A percentile compares a stretch with the other conserved stretches of the same genome.
Conservation (phyloP, 2,888 invertebrate genomes). For the Chymomyza amoena region DNA sequence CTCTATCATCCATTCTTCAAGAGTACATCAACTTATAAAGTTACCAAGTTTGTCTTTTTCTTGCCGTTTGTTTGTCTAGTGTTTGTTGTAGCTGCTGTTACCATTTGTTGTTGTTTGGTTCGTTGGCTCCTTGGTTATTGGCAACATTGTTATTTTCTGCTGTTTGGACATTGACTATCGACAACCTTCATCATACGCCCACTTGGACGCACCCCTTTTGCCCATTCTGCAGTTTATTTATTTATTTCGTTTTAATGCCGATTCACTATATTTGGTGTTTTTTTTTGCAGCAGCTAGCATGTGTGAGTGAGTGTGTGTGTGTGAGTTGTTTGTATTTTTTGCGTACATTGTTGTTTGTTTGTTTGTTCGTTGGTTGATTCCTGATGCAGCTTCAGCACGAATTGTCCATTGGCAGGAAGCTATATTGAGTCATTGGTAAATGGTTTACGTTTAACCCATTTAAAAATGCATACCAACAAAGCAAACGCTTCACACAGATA, state of each 20-base stretch:
- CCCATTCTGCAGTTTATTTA: slow-evolving; percentile 59
- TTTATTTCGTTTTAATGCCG: slow-evolving; percentile 70
- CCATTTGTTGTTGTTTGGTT: not conserved
- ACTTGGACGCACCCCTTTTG: slow-evolving; percentile 38
- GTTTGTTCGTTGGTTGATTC: not conserved
- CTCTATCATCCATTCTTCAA: not conserved
- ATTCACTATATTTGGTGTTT: not conserved
- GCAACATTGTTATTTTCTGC: slow-evolving; percentile 73
- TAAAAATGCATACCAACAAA: slow-evolving; percentile 54
- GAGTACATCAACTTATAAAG: not conserved
- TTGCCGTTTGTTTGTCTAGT: not conserved
- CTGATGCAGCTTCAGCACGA: slow-evolving; percentile 16
- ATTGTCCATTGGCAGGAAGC: slow-evolving; percentile 55
- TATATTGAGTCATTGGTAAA: slow-evolving; percentile 71
- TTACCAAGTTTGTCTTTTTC: not conserved
- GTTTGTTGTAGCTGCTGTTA: slow-evolving; percentile 40
- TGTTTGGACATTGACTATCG: slow-evolving; percentile 68
- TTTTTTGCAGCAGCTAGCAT: not conserved
- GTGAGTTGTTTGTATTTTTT: slow-evolving; percentile 10
- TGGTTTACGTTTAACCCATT: slow-evolving; percentile 73
- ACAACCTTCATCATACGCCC: slow-evolving; percentile 33
- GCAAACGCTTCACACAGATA: not conserved
- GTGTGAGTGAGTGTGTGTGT: slow-evolving; percentile 5
- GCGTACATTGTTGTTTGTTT: slow-evolving; percentile 1
- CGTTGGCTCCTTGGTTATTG: slow-evolving; percentile 69